A percentile compares a stretch with the other conserved stretches of the same genome.
Evolutionary conservation across 2,113 vertebrate species (phyloP).

Genomic region (Peromyscus polionotus): DNA sequence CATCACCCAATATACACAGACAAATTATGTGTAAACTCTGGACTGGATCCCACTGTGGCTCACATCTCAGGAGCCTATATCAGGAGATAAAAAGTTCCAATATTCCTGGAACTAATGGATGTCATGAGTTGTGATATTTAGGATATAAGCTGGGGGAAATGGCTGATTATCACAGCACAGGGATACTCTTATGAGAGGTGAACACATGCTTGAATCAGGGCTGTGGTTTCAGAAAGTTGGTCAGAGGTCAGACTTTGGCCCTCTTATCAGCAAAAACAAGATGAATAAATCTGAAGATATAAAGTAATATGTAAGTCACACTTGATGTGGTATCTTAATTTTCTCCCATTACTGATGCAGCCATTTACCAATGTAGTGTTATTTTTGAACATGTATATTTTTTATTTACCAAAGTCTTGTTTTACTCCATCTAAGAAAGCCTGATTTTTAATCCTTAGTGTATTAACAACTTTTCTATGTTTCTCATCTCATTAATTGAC

Average conservation of each 20-base stretch:
- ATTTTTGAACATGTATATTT: slow-evolving; percentile 34
- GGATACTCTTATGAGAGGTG: background rate
- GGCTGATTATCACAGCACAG: fast-evolving
- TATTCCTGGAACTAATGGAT: background rate
- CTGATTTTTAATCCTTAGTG: background rate
- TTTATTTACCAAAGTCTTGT: slow-evolving; percentile 47
- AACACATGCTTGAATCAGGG: background rate
- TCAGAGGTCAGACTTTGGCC: background rate
- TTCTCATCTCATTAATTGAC: slow-evolving; percentile 60
- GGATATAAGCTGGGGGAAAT: background rate
- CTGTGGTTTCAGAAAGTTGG: background rate
- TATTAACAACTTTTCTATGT: slow-evolving; percentile 36
- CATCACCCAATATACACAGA: too few species aligned
- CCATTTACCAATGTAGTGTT: slow-evolving; percentile 6
- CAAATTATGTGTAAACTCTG: fast-evolving
- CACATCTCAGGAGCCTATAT: background rate
- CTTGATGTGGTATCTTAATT: slow-evolving; percentile 12
- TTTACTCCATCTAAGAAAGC: slow-evolving; percentile 43
- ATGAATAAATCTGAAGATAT: background rate
- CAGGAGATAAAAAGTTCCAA: background rate
- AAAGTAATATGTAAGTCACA: background rate
- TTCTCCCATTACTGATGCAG: background rate
- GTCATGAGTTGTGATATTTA: background rate
- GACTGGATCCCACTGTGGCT: background rate
- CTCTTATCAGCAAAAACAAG: background rate